phyloP scores from a whole-genome alignment of 2,113 vertebrate genomes.

The Mirounga angustirostris region DNA sequence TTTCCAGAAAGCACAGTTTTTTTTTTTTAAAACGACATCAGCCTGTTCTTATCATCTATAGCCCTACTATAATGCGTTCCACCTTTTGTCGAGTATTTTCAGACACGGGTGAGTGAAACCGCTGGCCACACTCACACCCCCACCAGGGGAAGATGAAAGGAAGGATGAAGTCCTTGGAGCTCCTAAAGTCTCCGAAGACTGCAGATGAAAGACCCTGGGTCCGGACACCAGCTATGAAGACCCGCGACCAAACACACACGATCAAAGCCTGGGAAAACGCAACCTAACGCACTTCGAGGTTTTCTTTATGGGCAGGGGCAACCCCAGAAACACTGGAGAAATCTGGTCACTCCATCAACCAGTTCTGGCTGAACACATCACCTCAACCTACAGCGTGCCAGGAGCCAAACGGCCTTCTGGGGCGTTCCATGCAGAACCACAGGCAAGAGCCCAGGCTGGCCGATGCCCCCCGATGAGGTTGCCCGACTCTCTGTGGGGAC shows the following conservation, averaged over 20 bases:
- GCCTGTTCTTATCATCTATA: neutral
- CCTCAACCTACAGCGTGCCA: neutral
- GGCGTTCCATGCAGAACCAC: neutral
- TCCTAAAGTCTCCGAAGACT: constrained; percentile 20
- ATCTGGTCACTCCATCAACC: neutral
- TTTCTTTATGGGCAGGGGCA: neutral
- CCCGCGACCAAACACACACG: neutral
- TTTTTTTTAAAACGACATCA: neutral
- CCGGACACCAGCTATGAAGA: constrained; percentile 41
- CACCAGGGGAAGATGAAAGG: constrained; percentile 40
- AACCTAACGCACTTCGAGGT: neutral
- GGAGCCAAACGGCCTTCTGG: neutral
- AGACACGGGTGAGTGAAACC: neutral
- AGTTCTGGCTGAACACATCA: constrained; percentile 27
- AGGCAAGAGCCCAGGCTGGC: neutral
- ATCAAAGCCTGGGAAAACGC: constrained; percentile 29
- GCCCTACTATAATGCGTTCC: neutral
- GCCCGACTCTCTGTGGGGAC: neutral
- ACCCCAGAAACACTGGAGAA: neutral
- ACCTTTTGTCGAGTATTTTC: constrained; percentile 40
- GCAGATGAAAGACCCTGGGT: constrained; percentile 27
- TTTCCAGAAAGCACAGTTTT: neutral
- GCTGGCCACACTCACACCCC: neutral
- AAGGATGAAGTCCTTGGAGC: constrained; percentile 8
- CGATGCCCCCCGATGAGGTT: neutral